Conservation (phyloP, 2,888 invertebrate species). For the Hartigia nigra region DNA sequence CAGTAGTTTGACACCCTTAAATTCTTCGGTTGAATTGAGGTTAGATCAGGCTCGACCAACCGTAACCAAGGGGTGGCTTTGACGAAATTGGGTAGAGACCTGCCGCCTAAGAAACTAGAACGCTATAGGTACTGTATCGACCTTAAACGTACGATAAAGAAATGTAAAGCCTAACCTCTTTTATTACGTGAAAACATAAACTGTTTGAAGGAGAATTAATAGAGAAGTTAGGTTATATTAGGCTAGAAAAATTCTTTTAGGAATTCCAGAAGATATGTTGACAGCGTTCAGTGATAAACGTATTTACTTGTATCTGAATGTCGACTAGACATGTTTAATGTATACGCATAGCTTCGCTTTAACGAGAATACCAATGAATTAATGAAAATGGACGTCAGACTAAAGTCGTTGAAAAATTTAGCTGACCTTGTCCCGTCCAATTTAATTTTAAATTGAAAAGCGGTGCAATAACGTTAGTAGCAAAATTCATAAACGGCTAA, state of each 20-base stretch:
- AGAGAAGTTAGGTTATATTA: background rate
- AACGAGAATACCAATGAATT: background rate
- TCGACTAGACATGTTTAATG: background rate
- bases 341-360: background rate
- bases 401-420: slow-evolving; percentile 17
- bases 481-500: slow-evolving; percentile 26
- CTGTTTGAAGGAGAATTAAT: no score
- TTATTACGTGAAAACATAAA: no score
- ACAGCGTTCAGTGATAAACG: no score
- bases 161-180: no score
- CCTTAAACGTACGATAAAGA: no score
- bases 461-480: slow-evolving; percentile 23
- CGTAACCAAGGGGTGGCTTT: background rate
- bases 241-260: background rate
- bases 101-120: background rate
- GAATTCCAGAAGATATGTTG: background rate
- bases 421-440: slow-evolving; percentile 27
- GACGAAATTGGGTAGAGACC: background rate
- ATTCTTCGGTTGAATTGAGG: background rate
- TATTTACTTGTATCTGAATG: background rate
- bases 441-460: slow-evolving; percentile 32
- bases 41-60: background rate
- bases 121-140: no score
- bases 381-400: slow-evolving; percentile 14
- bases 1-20: background rate